Evolutionary conservation across 1,140 invertebrate species (phyloP).

Genomic region (Drosophila melanogaster): Release_6_plus_ISO1_MT NC_004354.4:14336501-14337000

Average conservation of each 20-base stretch:
- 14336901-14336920: constrained; percentile 38
- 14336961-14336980: too few relatives aligned
- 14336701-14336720: neutral
- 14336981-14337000: constrained; percentile 36
- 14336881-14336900: constrained; percentile 73
- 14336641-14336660: constrained; percentile 39
- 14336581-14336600: neutral
- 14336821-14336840: constrained; percentile 21
- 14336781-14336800: constrained; percentile 7
- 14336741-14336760: constrained; percentile 63
- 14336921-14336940: constrained; percentile 16
- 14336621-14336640: constrained; percentile 2
- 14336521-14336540: neutral
- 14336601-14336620: neutral
- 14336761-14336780: constrained; percentile 42
- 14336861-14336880: constrained; percentile 29
- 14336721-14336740: constrained; percentile 53
- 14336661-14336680: constrained; percentile 68
- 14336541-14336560: neutral
- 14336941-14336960: constrained; percentile 1
- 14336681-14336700: constrained; percentile 59
- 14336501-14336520: constrained; percentile 9
- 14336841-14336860: constrained; percentile 19
- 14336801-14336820: constrained; percentile 13
- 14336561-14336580: neutral